These are phyloP conservation scores for Taeniopygia guttata DNA, from an alignment of 2,797 vertebrate species.

Conservation along the genomic window DNA sequence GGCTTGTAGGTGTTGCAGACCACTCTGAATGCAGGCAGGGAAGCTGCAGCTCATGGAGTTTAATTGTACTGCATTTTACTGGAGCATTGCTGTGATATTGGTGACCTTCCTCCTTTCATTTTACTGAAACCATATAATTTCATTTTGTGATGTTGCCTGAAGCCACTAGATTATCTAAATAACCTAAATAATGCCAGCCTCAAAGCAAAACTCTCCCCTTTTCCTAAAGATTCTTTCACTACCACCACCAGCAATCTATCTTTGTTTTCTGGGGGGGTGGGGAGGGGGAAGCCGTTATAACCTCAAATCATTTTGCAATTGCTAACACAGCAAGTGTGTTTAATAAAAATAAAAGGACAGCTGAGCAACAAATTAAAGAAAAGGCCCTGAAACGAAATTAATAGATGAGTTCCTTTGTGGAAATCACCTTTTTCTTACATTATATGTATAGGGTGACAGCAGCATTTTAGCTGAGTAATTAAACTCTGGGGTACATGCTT, in stretches of 20 bases:
- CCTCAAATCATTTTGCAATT: background rate
- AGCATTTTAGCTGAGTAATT: background rate
- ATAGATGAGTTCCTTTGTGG: background rate
- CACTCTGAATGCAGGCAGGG: background rate
- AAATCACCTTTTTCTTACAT: background rate
- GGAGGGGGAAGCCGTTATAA: fast-evolving
- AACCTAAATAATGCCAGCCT: background rate
- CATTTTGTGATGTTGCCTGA: background rate
- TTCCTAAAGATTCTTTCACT: background rate
- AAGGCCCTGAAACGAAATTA: background rate
- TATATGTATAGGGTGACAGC: background rate
- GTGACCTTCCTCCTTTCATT: background rate
- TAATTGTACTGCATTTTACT: background rate
- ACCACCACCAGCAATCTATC: background rate
- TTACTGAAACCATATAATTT: background rate
- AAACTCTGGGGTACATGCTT: background rate
- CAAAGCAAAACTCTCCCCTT: background rate
- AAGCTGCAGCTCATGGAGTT: background rate
- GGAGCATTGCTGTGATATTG: background rate
- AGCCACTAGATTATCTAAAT: background rate
- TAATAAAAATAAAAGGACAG: background rate
- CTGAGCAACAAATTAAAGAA: background rate
- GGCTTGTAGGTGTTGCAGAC: background rate
- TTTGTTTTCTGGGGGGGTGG: background rate
- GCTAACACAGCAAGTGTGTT: background rate